Percentiles rank a stretch among this genome's conserved stretches.
These are phyloP conservation scores for Pollenia amentaria DNA, from an alignment of 2,888 invertebrate species.

Conservation along the genomic window DNA sequence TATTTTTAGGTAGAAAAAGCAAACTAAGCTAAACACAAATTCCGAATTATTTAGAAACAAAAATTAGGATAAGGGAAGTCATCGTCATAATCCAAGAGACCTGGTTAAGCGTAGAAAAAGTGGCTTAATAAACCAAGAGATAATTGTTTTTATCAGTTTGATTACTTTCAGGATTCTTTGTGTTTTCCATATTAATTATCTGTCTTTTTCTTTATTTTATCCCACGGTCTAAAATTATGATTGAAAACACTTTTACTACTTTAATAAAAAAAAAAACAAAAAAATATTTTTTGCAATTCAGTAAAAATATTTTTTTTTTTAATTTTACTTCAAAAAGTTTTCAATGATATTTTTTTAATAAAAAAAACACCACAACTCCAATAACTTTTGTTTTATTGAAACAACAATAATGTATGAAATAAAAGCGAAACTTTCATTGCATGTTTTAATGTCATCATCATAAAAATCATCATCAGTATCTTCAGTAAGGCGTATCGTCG, in stretches of 20 bases:
- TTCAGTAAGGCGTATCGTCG: slow-evolving; percentile 58
- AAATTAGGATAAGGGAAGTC: too few relatives aligned
- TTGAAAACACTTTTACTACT: slow-evolving; percentile 35
- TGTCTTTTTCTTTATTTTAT: neutral
- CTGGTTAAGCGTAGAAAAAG: too few relatives aligned
- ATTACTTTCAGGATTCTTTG: neutral
- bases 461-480: slow-evolving; percentile 46
- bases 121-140: neutral
- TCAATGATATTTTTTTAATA: slow-evolving; percentile 24
- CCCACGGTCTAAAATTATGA: slow-evolving; percentile 14
- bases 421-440: slow-evolving; percentile 62
- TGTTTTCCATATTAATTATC: neutral
- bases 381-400: slow-evolving; percentile 45
- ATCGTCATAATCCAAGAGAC: too few relatives aligned
- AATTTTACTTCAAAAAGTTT: neutral
- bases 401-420: slow-evolving; percentile 39
- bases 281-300: slow-evolving; percentile 55
- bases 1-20: too few relatives aligned
- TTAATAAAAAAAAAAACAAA: neutral
- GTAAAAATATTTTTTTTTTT: slow-evolving; percentile 35
- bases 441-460: slow-evolving; percentile 63
- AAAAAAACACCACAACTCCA: slow-evolving; percentile 28
- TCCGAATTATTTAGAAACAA: too few relatives aligned
- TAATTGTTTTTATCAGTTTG: neutral
- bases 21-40: too few relatives aligned